Conservation (phyloP, 2,888 invertebrate species). For the Lagria hirta region DNA sequence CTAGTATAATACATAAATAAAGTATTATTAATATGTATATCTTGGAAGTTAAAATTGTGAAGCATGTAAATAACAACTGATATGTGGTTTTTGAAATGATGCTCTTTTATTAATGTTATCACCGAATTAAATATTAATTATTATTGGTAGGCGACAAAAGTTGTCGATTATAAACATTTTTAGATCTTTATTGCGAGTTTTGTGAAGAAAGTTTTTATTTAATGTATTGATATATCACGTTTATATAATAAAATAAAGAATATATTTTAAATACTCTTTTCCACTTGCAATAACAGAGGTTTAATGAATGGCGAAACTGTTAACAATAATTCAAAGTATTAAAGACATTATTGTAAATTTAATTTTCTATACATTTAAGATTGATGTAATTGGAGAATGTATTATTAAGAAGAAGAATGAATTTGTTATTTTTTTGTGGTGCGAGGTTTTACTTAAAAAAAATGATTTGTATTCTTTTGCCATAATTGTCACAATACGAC, state of each 20-base stretch:
- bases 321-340: slow-evolving; percentile 16
- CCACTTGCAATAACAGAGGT: slow-evolving; percentile 43
- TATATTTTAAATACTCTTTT: slow-evolving; percentile 50
- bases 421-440: no score
- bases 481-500: slow-evolving; percentile 17
- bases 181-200: background rate
- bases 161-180: slow-evolving; percentile 2
- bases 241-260: slow-evolving; percentile 26
- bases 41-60: no score
- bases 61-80: no score
- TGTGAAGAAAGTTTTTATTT: background rate
- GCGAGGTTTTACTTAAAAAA: no score
- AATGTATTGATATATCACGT: background rate
- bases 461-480: slow-evolving; percentile 19
- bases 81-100: no score
- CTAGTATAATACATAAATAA: no score
- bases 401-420: no score
- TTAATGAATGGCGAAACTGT: slow-evolving; percentile 11
- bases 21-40: no score
- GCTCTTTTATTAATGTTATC: slow-evolving; percentile 11
- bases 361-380: no score
- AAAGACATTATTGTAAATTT: slow-evolving; percentile 17
- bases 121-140: slow-evolving; percentile 17
- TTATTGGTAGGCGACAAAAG: slow-evolving; percentile 1
- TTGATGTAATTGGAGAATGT: slow-evolving; percentile 9